A percentile compares a stretch with the other conserved stretches of the same genome.
These are phyloP conservation scores for Sinella curviseta DNA, from an alignment of 1,140 invertebrate species.

Conservation along the genomic window DNA sequence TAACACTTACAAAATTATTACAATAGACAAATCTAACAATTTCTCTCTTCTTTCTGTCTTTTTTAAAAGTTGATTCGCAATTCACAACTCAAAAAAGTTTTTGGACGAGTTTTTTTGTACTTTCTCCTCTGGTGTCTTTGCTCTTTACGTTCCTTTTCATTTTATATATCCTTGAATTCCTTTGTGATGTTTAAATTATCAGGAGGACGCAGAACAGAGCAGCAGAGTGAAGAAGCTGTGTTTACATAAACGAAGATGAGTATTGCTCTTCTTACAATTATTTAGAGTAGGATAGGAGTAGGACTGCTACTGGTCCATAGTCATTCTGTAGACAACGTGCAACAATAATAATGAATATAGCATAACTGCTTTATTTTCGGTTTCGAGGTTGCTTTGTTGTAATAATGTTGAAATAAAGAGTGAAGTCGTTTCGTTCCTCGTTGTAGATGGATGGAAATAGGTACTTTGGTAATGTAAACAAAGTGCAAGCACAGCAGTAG, in stretches of 20 bases:
- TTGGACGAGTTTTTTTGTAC: not conserved
- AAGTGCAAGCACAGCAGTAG: too few species aligned
- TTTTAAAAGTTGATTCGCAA: not conserved
- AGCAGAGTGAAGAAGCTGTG: not conserved
- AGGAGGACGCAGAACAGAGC: not conserved
- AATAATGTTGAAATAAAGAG: not conserved
- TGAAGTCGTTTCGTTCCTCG: too few species aligned
- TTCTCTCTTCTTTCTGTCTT: not conserved
- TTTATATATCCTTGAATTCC: constrained; percentile 10
- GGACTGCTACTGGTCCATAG: not conserved
- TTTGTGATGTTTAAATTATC: constrained; percentile 14
- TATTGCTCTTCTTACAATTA: not conserved
- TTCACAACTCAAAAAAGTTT: not conserved
- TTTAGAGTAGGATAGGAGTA: not conserved
- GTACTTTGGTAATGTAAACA: too few species aligned
- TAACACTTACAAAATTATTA: not conserved
- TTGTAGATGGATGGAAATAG: too few species aligned
- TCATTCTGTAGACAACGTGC: not conserved
- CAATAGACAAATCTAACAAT: not conserved
- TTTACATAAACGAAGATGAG: constrained; percentile 10
- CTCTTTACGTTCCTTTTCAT: not conserved
- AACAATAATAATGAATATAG: not conserved
- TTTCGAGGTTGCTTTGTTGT: not conserved
- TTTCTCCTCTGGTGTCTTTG: not conserved
- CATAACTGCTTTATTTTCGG: not conserved